These are phyloP conservation scores for Lineus longissimus DNA, from an alignment of 1,140 invertebrate genomes.

Conservation along the genomic window DNA sequence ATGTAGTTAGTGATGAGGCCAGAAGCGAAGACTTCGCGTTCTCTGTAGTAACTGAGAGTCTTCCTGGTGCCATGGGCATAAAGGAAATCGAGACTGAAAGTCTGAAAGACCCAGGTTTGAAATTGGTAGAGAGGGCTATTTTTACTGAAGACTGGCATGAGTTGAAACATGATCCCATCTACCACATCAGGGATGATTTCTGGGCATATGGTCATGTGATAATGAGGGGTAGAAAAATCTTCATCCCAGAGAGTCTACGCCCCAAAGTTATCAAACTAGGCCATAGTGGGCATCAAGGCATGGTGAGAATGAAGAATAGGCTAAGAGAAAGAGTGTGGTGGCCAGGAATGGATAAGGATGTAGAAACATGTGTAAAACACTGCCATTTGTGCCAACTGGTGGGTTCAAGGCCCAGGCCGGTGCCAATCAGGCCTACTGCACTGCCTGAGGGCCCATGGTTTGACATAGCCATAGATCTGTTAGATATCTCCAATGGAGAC, in stretches of 20 bases:
- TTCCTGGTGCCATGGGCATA: no score
- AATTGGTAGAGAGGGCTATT: no score
- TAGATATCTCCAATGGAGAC: conserved; percentile 22
- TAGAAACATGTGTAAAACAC: conserved; percentile 19
- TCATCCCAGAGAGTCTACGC: conserved; percentile 14
- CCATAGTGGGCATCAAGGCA: conserved; percentile 22
- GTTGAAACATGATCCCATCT: no score
- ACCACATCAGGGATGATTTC: conserved; percentile 13
- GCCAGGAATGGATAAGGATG: conserved; percentile 27
- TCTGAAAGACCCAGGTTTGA: no score
- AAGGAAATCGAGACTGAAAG: no score
- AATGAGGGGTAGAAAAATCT: conserved; percentile 16
- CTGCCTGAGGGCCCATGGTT: conserved; percentile 20
- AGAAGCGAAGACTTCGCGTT: no score
- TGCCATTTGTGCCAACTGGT: conserved; percentile 27
- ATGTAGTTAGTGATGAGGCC: no score
- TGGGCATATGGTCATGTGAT: conserved; percentile 17
- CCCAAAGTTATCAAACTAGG: conserved; percentile 10
- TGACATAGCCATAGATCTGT: conserved; percentile 23
- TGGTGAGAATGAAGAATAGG: conserved; percentile 23
- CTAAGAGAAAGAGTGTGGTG: conserved; percentile 26
- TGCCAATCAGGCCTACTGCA: conserved; percentile 16
- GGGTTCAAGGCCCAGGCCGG: conserved; percentile 7
- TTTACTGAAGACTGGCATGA: no score
- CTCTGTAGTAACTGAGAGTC: no score